Evolutionary conservation across 2,113 vertebrate genomes (phyloP).

Genomic region (Pseudopodoces humilis): DNA sequence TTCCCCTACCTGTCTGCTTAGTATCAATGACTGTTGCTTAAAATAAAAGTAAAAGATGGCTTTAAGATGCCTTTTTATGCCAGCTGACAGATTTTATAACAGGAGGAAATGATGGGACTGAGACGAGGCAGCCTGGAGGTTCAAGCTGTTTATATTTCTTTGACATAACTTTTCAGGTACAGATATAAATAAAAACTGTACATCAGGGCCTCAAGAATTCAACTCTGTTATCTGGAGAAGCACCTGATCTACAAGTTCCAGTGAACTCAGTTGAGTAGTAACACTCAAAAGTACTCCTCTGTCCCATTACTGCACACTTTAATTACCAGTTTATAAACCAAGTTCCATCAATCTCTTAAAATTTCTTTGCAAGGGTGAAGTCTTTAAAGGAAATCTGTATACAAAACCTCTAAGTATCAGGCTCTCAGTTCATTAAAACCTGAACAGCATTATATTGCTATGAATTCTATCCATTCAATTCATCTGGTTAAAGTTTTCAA

Average conservation of each 20-base stretch:
- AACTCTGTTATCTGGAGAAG: not conserved
- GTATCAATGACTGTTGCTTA: not conserved
- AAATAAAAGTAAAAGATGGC: not conserved
- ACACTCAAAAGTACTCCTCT: not conserved
- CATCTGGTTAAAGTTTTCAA: not conserved
- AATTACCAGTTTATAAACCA: not conserved
- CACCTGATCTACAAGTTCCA: not conserved
- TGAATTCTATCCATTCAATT: not conserved
- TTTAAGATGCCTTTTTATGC: constrained; percentile 34
- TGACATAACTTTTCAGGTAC: not conserved
- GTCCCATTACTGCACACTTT: not conserved
- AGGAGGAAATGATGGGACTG: not conserved
- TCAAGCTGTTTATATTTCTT: not conserved
- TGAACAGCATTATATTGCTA: not conserved
- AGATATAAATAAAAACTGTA: not conserved
- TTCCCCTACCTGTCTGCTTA: not conserved
- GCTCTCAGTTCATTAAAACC: not conserved
- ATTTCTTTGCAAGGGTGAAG: not conserved
- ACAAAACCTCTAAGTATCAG: not conserved
- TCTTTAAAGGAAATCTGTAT: not conserved
- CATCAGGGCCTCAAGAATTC: not conserved
- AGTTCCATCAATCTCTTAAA: not conserved
- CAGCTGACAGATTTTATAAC: constrained; percentile 50
- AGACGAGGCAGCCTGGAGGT: not conserved
- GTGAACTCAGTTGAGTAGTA: not conserved